Percentiles rank a stretch among this genome's conserved stretches.
phyloP scores from a whole-genome alignment of 2,797 vertebrate species.

The Spinus pinus region DNA sequence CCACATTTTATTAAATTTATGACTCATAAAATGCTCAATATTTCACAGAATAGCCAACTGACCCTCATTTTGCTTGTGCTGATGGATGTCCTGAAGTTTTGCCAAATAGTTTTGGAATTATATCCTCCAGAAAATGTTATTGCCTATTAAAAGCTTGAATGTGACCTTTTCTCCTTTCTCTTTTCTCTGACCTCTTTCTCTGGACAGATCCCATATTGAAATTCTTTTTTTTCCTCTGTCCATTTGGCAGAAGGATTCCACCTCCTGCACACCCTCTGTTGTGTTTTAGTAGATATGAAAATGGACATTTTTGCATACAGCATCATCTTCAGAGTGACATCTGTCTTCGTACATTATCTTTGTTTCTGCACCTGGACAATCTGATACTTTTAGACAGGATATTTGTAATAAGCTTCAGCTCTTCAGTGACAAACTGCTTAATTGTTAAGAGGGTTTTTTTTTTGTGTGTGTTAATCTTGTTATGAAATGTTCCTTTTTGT shows the following conservation, averaged over 20 bases:
- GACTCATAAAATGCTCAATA: conserved; percentile 63
- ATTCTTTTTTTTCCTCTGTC: neutral
- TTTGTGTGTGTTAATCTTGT: neutral
- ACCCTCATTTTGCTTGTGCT: conserved; percentile 51
- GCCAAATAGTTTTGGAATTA: conserved; percentile 69
- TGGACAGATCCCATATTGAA: conserved; percentile 27
- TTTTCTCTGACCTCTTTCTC: conserved; percentile 24
- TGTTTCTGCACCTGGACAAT: conserved; percentile 5
- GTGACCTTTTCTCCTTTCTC: conserved; percentile 42
- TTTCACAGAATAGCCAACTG: conserved; percentile 64
- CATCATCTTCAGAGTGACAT: neutral
- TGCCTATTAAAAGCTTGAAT: conserved; percentile 57
- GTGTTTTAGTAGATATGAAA: neutral
- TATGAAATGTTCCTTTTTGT: neutral
- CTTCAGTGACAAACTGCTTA: neutral
- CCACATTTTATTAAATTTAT: conserved; percentile 63
- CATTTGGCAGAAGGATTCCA: conserved; percentile 10
- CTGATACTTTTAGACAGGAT: neutral
- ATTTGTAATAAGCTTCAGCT: neutral
- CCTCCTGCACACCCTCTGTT: neutral
- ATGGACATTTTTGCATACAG: neutral
- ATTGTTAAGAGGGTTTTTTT: neutral
- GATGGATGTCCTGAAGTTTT: conserved; percentile 56
- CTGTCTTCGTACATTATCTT: neutral
- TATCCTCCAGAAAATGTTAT: conserved; percentile 54